Percentiles rank a stretch among this genome's conserved stretches.
Evolutionary conservation across 2,888 invertebrate species (phyloP).

Genomic region (Tholera decimalis): DNA sequence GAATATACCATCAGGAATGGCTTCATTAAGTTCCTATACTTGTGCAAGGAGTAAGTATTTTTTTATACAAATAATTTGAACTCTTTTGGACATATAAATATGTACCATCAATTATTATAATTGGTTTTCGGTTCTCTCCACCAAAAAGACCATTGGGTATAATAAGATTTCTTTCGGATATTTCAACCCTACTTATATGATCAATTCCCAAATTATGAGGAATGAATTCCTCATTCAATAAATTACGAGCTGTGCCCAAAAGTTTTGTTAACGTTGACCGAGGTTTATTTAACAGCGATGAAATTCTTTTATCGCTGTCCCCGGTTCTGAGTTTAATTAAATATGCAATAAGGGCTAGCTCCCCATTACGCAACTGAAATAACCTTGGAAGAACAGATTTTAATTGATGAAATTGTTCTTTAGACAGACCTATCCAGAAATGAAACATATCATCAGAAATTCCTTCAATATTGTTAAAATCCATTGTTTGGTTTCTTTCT

Average conservation of each 20-base stretch:
- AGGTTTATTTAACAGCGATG: not conserved
- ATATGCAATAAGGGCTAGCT: not conserved
- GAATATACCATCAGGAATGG: slow-evolving; percentile 14
- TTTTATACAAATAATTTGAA: too few species aligned
- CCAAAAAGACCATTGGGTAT: too few species aligned
- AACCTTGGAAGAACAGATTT: not conserved
- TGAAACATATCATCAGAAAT: not conserved
- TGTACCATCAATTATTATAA: too few species aligned
- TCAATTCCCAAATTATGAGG: not conserved
- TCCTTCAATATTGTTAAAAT: not conserved
- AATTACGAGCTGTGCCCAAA: not conserved
- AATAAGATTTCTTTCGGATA: too few species aligned
- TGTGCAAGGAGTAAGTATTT: slow-evolving; percentile 12
- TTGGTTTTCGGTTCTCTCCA: too few species aligned
- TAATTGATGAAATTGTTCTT: not conserved
- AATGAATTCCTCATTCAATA: not conserved
- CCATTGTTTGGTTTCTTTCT: not conserved
- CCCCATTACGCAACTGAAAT: not conserved
- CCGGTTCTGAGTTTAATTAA: slow-evolving; percentile 5
- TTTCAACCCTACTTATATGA: too few species aligned
- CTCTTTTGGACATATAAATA: too few species aligned
- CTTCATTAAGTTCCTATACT: slow-evolving; percentile 24
- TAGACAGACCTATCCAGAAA: slow-evolving; percentile 3
- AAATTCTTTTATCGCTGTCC: not conserved
- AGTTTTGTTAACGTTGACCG: not conserved